Base-by-base conservation (phyloP, 1,140 invertebrate genomes). In the Drosophila bifasciata region DNA sequence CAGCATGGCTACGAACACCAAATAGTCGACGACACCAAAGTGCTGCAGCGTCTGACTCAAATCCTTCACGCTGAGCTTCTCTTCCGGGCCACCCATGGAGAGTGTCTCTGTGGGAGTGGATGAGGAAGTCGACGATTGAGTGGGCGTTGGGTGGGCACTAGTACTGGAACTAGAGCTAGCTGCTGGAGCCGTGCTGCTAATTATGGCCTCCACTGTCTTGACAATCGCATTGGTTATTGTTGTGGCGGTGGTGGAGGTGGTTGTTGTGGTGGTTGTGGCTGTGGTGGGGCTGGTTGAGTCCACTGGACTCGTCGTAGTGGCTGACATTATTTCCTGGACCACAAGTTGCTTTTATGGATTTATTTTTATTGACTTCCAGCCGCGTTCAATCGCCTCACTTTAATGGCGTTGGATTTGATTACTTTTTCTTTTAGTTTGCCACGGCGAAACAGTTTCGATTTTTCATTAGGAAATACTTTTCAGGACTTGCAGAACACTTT, bases 1-100 rank as follows among this genome's bases (percentile, higher is more conserved):
- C 56, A 96, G 91, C 95, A 96, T 96, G n/a, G 93, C 90, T 44
- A 93, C 92, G 90, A 96, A 96, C 57, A 96, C 93, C 11, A 93
- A 85, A 91, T 96, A 96, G 89, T 96, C 95, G 48, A 92, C 92
- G 90, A 92, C 92, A 36, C 94, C 94, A 70, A 96, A 95, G 62
- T 92, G 93, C 77, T 95, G 94, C 92, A 95, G 79, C 13, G 92
- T 91, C 21, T 77, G 63, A 72, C 92, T 90, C 32, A 94, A 89
- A 74, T 93, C 92, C 46, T 92, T 90, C 39, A 93, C 92, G 79
- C 76, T 91, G 63, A 81, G 60, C 45, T 81, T 90, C 55, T 78
- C 51, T 21, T 32, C 67, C 16, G 25, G 60, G 41, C 51, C 46
- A 23, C 40, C 58, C 55, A 50, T 23, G 4, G 51, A 40, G 7